phyloP scores from a whole-genome alignment of 2,888 invertebrate genomes.

The Leptopilina drosophilae region DNA sequence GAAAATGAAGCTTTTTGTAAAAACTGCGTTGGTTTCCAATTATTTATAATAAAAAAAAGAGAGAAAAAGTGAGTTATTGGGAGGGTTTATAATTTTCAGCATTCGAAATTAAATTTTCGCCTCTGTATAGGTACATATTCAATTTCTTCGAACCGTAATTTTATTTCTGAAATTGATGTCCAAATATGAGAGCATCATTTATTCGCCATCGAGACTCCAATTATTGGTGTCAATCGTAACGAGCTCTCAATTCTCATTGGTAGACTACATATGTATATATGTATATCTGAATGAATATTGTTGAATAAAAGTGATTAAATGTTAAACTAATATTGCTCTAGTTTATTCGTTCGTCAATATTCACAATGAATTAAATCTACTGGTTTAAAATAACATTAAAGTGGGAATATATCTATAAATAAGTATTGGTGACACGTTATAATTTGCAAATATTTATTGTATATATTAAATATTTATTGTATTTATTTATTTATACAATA shows the following conservation, averaged over 20 bases:
- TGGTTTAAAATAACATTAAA: neutral
- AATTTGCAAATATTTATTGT: too few species aligned
- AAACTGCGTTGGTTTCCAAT: neutral
- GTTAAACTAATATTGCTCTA: neutral
- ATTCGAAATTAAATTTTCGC: neutral
- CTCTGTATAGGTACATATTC: neutral
- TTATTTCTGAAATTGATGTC: slow-evolving; percentile 7
- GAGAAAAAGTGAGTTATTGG: neutral
- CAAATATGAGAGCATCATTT: slow-evolving; percentile 12
- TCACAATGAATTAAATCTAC: neutral
- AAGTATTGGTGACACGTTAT: too few species aligned
- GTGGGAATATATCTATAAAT: neutral
- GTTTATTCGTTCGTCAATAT: neutral
- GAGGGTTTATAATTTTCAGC: neutral
- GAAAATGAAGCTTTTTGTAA: neutral
- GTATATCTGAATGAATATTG: neutral
- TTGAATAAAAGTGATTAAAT: slow-evolving; percentile 17
- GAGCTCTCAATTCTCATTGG: neutral
- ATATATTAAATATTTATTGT: too few species aligned
- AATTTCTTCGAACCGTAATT: slow-evolving; percentile 9
- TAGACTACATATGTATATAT: neutral
- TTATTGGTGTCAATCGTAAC: neutral
- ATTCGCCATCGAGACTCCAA: slow-evolving; percentile 7
- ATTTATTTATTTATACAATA: too few species aligned
- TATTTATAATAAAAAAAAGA: neutral